Base-by-base conservation (phyloP, 2,888 invertebrate species). In the Cyclophora punctaria region DNA sequence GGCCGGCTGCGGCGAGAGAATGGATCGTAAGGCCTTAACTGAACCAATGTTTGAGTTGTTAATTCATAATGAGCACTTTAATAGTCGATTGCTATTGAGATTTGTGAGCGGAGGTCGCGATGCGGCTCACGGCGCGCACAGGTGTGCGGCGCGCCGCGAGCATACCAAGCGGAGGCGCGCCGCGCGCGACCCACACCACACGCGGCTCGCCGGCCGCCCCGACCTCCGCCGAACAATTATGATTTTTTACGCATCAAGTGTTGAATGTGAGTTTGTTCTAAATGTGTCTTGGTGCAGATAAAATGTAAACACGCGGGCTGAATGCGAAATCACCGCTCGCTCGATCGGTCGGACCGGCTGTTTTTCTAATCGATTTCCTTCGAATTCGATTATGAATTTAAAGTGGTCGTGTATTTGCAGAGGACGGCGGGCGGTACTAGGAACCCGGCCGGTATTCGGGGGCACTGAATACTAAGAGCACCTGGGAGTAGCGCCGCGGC, bases 141-240 rank as follows among this genome's bases (percentile, higher is more conserved):
- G 81, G 78, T 83, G 84, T 75, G 75, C 75, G 61, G 69, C 69
- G 76, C 77, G 79, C 74, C 79, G 62, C 59, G 59, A 41, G 82
- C 73, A 80, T 83, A 56, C 48, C 69, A 69, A 83, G 57, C 45
- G 51, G 48, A 35, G 5, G 34, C 44, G 34, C 37, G 50, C 35
- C 35, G 48, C 54, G 45, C 7, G n/a, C 46, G 45, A 20, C 3
- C 3, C 48, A 7, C n/a, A 4, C 45, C n/a, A 51, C 49, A 34
- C n/a, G 44, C 7, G 48, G 66, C 57, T 51, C 51, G 4, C 34
- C 0, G 34, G 35, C 3, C 3, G 45, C 56, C 49, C 44, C 3
- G 7, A n/a, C 33, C 45, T 50, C 48, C 49, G 56, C 64, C 64
- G 61, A 65, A 66, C 69, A 71, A 59, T 62, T 69, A 66, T 60